These are phyloP conservation scores for Biston stratarius DNA, from an alignment of 2,888 invertebrate genomes.

Conservation along the genomic window DNA sequence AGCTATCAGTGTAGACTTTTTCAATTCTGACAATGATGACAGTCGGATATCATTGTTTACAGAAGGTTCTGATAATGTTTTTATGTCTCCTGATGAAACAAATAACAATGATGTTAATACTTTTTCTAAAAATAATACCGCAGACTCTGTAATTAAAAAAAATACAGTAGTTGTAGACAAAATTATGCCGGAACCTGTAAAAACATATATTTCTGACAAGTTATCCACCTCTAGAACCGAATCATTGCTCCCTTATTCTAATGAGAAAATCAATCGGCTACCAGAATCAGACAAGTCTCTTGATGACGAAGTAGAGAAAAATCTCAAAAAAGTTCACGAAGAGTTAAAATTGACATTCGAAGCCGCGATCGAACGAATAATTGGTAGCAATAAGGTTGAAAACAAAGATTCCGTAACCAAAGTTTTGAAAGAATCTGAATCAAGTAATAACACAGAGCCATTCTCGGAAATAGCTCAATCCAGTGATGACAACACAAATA, in stretches of 20 bases:
- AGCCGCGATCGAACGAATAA: slow-evolving; percentile 74
- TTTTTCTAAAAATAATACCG: slow-evolving; percentile 40
- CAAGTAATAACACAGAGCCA: slow-evolving; percentile 33
- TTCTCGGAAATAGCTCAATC: slow-evolving; percentile 18
- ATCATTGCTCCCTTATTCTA: slow-evolving; percentile 67
- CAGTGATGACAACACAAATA: slow-evolving; percentile 18
- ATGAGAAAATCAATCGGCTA: slow-evolving; percentile 56
- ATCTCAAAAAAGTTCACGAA: slow-evolving; percentile 72
- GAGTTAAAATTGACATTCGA: slow-evolving; percentile 74
- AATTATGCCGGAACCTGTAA: slow-evolving; percentile 29
- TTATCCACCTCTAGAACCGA: slow-evolving; percentile 69
- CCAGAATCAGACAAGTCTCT: slow-evolving; percentile 30
- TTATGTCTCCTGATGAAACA: slow-evolving; percentile 61
- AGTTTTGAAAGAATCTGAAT: slow-evolving; percentile 36
- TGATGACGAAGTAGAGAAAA: slow-evolving; percentile 63
- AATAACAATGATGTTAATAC: slow-evolving; percentile 54
- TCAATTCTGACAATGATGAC: slow-evolving; percentile 54
- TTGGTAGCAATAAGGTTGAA: slow-evolving; percentile 56
- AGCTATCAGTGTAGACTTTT: slow-evolving; percentile 76
- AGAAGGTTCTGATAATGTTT: slow-evolving; percentile 74
- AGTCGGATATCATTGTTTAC: slow-evolving; percentile 70
- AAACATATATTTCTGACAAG: neutral
- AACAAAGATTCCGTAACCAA: slow-evolving; percentile 45
- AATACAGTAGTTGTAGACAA: slow-evolving; percentile 33
- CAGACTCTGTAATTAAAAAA: slow-evolving; percentile 5